Evolutionary conservation across 2,888 invertebrate genomes (phyloP).

Genomic region (Stenodema calcarata): DNA sequence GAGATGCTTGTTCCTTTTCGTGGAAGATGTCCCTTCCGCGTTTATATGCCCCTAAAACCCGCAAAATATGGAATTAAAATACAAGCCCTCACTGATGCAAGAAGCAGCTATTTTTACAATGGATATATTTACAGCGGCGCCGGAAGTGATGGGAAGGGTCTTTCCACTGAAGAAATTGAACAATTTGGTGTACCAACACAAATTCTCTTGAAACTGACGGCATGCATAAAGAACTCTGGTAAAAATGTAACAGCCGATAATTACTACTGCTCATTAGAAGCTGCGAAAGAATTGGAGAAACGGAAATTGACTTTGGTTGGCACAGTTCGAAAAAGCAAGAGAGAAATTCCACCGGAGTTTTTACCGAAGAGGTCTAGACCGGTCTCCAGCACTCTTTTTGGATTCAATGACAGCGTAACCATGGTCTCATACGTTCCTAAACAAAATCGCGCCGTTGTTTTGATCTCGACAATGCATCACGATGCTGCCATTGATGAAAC

Average conservation of each 20-base stretch:
- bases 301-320: not conserved
- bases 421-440: not conserved
- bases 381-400: not conserved
- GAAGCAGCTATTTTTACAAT: slow-evolving; percentile 57
- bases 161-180: slow-evolving; percentile 57
- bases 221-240: slow-evolving; percentile 58
- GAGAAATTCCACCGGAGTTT: not conserved
- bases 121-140: slow-evolving; percentile 58
- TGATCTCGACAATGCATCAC: not conserved
- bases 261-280: slow-evolving; percentile 59
- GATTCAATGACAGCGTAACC: not conserved
- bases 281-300: not conserved
- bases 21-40: slow-evolving; percentile 45
- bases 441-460: not conserved
- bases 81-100: slow-evolving; percentile 56
- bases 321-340: not conserved
- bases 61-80: slow-evolving; percentile 58
- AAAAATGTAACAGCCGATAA: slow-evolving; percentile 59
- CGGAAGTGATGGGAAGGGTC: slow-evolving; percentile 57
- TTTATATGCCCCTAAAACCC: slow-evolving; percentile 55
- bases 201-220: slow-evolving; percentile 57
- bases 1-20: slow-evolving; percentile 52
- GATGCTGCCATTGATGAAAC: not conserved
- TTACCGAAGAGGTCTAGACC: not conserved
- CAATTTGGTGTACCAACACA: slow-evolving; percentile 58